These are phyloP conservation scores for Rhyacophila evoluta DNA, from an alignment of 2,888 invertebrate species.

Conservation along the genomic window DNA sequence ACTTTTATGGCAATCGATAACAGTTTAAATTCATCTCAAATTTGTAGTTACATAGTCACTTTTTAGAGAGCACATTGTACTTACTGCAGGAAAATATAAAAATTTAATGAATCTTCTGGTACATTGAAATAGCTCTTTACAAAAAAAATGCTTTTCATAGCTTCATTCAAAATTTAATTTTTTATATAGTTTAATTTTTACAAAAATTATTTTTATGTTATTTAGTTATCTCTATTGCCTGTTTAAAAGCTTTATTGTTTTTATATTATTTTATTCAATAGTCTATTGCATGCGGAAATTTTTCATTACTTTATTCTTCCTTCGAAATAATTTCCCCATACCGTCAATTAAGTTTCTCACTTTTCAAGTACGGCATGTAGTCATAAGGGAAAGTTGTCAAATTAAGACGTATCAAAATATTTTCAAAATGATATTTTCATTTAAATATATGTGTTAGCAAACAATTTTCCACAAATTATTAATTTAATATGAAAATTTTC, in stretches of 20 bases:
- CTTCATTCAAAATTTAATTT: neutral
- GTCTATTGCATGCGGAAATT: neutral
- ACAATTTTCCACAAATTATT: too few species aligned
- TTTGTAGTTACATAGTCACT: neutral
- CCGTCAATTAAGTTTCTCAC: too few species aligned
- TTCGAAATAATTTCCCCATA: neutral
- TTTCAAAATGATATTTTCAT: too few species aligned
- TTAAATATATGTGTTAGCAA: too few species aligned
- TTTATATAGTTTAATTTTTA: neutral
- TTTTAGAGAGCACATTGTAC: slow-evolving; percentile 11
- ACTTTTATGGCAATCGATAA: neutral
- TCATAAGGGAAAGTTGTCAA: too few species aligned
- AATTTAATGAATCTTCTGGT: neutral
- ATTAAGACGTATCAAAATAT: too few species aligned
- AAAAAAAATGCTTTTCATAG: neutral
- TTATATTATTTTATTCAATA: neutral
- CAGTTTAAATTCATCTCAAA: neutral
- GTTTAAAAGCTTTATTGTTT: neutral
- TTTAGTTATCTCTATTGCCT: slow-evolving; percentile 20
- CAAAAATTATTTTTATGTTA: neutral
- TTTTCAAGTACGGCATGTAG: too few species aligned
- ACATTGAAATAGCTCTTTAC: neutral
- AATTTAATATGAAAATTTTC: too few species aligned
- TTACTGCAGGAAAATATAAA: neutral
- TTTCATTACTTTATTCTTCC: neutral